Base-by-base conservation (phyloP, 2,113 vertebrate genomes). In the Nanger granti region DNA sequence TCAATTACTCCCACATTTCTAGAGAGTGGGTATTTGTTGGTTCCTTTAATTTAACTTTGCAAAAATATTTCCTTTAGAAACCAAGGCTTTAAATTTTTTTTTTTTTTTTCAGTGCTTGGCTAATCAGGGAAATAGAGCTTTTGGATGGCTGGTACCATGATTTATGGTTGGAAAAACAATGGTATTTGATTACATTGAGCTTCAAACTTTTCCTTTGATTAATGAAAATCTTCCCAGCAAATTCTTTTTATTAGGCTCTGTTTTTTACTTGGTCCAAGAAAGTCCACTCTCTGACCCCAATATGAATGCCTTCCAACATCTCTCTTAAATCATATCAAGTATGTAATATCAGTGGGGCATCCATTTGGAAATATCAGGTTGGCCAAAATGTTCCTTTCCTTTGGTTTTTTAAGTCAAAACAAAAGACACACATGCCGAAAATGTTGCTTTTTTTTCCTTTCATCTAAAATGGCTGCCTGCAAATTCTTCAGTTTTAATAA, bases 161-260 rank as follows among this genome's bases (percentile, higher is more conserved):
- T 88, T 95, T 95, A 79, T 90, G 28, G 18, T 85, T 93, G 28
- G 94, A 95, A 95, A 94, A 96, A 69, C 37, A 95, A 52, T 24
- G 57, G 84, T 95, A 57, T 90, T 97, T 80, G 80, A 87, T 96
- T 96, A 73, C 2, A 2, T 31, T 59, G 57, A 87, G 64, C n/a
- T 96, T 97, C 31, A 89, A 4, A 84, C 29, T 80, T 96, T 93
- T 85, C 44, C 29, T 93, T 93, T 96, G 76, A 95, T 95, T 91
- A 91, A 89, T 97, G 83, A 76, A 96, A 85, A 95, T 87, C 47
- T 91, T 90, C 34, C 91, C 88, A 49, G 94, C 11, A 64, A 90
- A 57, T 66, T 44, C 4, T 87, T 95, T 73, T 94, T 94, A 59
- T 93, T 52, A 41, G 69, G 90, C 49, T 73, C 31, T 96, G 20